Conservation (phyloP, 2,888 invertebrate species). For the Anoncus sp. region DNA sequence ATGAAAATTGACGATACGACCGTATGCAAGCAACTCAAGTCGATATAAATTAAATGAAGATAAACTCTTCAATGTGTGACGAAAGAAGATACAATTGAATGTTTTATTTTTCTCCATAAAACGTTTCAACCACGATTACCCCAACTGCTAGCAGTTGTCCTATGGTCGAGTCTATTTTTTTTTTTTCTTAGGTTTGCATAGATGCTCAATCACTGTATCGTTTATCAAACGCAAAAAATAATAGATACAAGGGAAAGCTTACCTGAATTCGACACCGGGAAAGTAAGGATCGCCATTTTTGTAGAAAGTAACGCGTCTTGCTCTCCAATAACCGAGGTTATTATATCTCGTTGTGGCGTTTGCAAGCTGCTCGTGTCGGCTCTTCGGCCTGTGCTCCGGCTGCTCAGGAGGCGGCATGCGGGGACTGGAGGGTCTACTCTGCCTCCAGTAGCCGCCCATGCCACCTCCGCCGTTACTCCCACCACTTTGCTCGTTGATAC, state of each 20-base stretch:
- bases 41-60: too few relatives aligned
- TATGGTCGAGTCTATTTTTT: conserved; percentile 8
- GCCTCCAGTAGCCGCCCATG: conserved; percentile 83
- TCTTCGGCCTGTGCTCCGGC: conserved; percentile 85
- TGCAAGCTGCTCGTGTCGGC: conserved; percentile 84
- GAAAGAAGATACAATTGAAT: not conserved
- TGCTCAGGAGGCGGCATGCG: conserved; percentile 85
- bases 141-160: too few relatives aligned
- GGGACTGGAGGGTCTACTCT: conserved; percentile 84
- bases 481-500: conserved; percentile 65
- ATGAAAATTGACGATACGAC: not conserved
- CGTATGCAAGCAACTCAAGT: not conserved
- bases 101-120: too few relatives aligned
- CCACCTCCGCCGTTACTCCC: conserved; percentile 83
- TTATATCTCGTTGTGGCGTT: conserved; percentile 85
- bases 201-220: not conserved
- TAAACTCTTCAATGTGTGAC: too few relatives aligned
- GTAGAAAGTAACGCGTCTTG: conserved; percentile 94
- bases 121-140: too few relatives aligned
- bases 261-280: conserved; percentile 93
- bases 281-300: conserved; percentile 97
- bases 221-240: not conserved
- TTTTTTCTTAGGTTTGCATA: not conserved
- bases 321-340: conserved; percentile 94
- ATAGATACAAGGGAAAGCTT: conserved; percentile 11